These are phyloP conservation scores for Sthenelais limicola DNA, from an alignment of 2,888 invertebrate species.

Conservation along the genomic window DNA sequence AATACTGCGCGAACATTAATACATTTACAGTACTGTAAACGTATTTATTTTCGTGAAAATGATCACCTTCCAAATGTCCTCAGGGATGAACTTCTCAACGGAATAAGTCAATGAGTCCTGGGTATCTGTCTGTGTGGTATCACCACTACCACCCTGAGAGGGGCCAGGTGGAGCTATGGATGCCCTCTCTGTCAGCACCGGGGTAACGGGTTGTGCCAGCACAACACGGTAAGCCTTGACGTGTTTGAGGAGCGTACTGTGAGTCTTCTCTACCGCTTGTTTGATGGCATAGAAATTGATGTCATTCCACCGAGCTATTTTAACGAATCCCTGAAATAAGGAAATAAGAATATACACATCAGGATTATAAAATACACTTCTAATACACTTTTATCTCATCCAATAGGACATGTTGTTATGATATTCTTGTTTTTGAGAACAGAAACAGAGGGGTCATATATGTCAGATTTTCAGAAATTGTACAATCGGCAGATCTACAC, in stretches of 20 bases:
- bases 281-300: conserved; percentile 94
- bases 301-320: conserved; percentile 96
- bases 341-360: background rate
- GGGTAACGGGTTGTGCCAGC: conserved; percentile 45
- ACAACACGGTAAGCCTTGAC: conserved; percentile 81
- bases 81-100: background rate
- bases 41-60: too few species aligned
- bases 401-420: too few species aligned
- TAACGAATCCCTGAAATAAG: conserved; percentile 82
- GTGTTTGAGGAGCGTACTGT: conserved; percentile 88
- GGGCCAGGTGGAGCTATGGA: background rate
- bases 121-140: background rate
- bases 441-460: too few species aligned
- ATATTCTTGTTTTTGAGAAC: too few species aligned
- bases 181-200: conserved; percentile 42
- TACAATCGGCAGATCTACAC: too few species aligned
- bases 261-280: conserved; percentile 89
- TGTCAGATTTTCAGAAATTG: too few species aligned
- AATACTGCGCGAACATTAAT: too few species aligned
- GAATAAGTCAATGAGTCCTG: background rate
- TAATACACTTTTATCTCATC: too few species aligned
- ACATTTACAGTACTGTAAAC: too few species aligned
- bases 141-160: background rate
- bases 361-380: too few species aligned
- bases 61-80: conserved; percentile 5